Conservation (phyloP, 2,888 invertebrate genomes). For the Gortyna flavago region DNA sequence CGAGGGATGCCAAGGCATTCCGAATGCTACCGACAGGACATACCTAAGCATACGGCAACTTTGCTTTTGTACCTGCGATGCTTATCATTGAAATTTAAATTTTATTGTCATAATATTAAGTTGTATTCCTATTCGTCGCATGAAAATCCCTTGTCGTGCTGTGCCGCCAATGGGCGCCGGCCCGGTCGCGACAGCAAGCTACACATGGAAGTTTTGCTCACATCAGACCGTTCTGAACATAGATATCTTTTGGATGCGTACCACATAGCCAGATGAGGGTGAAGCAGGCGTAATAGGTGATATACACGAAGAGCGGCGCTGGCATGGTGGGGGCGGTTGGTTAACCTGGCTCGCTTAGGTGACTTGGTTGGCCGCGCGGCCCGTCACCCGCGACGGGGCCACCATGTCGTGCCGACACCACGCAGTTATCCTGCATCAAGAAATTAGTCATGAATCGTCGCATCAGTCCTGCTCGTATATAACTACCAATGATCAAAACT, state of each 20-base stretch:
- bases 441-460: not conserved
- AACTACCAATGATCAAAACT: not conserved
- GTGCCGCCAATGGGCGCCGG: not conserved
- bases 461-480: not conserved
- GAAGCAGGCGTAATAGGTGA: conserved; percentile 66
- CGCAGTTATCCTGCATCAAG: conserved; percentile 31
- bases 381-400: conserved; percentile 69
- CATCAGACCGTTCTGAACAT: not conserved
- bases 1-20: not conserved
- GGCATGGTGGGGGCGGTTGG: conserved; percentile 73
- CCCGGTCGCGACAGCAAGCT: too few relatives aligned
- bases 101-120: not conserved
- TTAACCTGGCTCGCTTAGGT: conserved; percentile 73
- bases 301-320: conserved; percentile 74
- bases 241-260: conserved; percentile 64
- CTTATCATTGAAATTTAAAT: not conserved
- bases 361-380: conserved; percentile 75
- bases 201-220: not conserved
- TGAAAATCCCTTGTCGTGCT: not conserved
- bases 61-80: not conserved
- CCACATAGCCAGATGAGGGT: conserved; percentile 79
- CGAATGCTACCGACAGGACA: not conserved
- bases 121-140: not conserved
- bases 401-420: conserved; percentile 72
- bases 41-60: not conserved